Evolutionary conservation across 2,888 invertebrate genomes (phyloP).

Genomic region (Chromoteleia sp.): DNA sequence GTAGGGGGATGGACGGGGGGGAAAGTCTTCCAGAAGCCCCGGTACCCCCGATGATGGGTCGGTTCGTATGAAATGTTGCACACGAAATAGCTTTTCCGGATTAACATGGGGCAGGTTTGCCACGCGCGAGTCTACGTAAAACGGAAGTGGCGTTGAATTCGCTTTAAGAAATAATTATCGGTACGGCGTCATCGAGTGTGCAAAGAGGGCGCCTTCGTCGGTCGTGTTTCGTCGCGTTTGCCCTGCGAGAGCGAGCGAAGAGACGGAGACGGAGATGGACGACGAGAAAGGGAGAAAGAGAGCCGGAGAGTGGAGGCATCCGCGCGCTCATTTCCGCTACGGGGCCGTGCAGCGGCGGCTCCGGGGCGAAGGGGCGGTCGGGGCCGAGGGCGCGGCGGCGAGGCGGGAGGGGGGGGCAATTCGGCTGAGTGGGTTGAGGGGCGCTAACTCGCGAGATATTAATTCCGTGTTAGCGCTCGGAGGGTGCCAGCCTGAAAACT

Average conservation of each 20-base stretch:
- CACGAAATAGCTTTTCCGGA: slow-evolving; percentile 60
- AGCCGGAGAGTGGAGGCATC: slow-evolving; percentile 80
- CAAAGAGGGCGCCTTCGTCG: slow-evolving; percentile 61
- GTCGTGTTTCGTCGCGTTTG: slow-evolving; percentile 67
- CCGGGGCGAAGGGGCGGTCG: slow-evolving; percentile 36
- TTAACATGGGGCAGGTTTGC: slow-evolving; percentile 61
- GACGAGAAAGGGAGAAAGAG: slow-evolving; percentile 60
- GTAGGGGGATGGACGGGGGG: no score
- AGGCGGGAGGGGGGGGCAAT: slow-evolving; percentile 50
- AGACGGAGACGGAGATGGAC: slow-evolving; percentile 69
- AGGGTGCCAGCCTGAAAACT: slow-evolving; percentile 82
- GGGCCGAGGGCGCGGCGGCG: slow-evolving; percentile 24
- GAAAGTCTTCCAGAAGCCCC: not conserved
- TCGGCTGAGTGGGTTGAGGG: slow-evolving; percentile 69
- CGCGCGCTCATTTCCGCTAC: slow-evolving; percentile 84
- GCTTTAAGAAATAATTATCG: slow-evolving; percentile 77
- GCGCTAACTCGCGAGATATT: slow-evolving; percentile 85
- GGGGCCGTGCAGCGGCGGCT: slow-evolving; percentile 75
- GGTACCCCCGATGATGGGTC: slow-evolving; percentile 34
- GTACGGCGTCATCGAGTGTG: slow-evolving; percentile 69
- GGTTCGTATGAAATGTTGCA: slow-evolving; percentile 54
- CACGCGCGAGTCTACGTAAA: slow-evolving; percentile 64
- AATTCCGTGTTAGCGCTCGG: slow-evolving; percentile 84
- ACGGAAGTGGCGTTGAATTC: slow-evolving; percentile 73
- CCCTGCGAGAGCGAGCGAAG: slow-evolving; percentile 35